A percentile compares a stretch with the other conserved stretches of the same genome.
Conservation (phyloP, 1,140 invertebrate genomes). For the Tetramorium simillimum region DNA sequence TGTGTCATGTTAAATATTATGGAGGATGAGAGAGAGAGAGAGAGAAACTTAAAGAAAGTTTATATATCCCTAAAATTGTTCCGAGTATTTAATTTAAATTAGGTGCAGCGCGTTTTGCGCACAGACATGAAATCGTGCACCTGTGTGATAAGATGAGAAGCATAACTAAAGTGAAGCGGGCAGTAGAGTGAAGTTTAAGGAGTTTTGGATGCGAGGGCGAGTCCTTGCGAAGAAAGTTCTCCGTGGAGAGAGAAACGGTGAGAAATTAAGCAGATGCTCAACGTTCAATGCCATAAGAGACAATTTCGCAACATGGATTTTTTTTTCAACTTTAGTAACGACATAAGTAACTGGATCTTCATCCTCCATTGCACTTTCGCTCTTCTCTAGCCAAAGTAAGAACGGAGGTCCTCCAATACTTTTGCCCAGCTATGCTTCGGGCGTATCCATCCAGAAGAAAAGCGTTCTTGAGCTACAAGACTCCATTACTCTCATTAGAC, state of each 20-base stretch:
- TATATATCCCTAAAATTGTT: conserved; percentile 11
- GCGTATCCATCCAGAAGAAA: conserved; percentile 57
- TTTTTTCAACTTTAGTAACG: conserved; percentile 57
- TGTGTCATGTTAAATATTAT: neutral
- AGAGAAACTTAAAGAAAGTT: neutral
- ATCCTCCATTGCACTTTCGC: conserved; percentile 40
- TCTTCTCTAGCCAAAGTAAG: conserved; percentile 8
- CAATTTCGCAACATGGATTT: conserved; percentile 50
- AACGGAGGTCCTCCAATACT: conserved; percentile 41
- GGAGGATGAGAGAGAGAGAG: neutral
- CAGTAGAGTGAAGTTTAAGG: conserved; percentile 50
- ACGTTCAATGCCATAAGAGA: conserved; percentile 56
- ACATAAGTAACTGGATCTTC: conserved; percentile 59
- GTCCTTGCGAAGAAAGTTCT: conserved; percentile 42
- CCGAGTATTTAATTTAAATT: conserved; percentile 16
- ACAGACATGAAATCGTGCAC: conserved; percentile 27
- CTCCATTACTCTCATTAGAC: conserved; percentile 59
- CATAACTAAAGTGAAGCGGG: conserved; percentile 37
- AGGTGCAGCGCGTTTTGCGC: neutral
- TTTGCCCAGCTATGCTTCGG: conserved; percentile 46
- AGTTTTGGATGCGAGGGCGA: conserved; percentile 44
- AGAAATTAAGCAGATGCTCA: conserved; percentile 61
- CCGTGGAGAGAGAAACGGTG: conserved; percentile 33
- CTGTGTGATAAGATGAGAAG: conserved; percentile 43
- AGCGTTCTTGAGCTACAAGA: conserved; percentile 57